phyloP scores from a whole-genome alignment of 2,113 vertebrate species.

The Xiphophorus hellerii region DNA sequence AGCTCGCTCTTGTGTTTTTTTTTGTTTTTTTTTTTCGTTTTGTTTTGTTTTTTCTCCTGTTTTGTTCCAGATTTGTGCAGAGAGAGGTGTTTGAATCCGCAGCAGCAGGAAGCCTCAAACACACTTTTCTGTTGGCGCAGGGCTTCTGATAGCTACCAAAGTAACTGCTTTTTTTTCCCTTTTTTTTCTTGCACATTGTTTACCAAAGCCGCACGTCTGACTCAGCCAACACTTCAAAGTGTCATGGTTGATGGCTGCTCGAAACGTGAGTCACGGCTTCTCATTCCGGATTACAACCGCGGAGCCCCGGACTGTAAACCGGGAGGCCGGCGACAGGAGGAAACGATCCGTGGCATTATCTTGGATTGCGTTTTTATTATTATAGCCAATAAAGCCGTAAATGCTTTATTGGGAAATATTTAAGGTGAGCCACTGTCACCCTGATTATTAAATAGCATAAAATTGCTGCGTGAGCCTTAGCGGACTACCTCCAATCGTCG shows the following conservation, averaged over 20 bases:
- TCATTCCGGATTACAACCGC: constrained; percentile 52
- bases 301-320: constrained; percentile 31
- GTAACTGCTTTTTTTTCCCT: constrained; percentile 23
- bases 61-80: constrained; percentile 25
- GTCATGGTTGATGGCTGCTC: constrained; percentile 39
- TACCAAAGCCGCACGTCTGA: constrained; percentile 48
- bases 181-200: constrained; percentile 43
- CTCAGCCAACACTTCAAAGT: constrained; percentile 34
- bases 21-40: not conserved
- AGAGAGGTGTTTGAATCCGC: constrained; percentile 47
- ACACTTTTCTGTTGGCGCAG: constrained; percentile 2
- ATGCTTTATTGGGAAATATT: not conserved
- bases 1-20: not conserved
- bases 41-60: constrained; percentile 8
- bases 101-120: constrained; percentile 49
- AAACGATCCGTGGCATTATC: constrained; percentile 23
- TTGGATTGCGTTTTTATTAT: constrained; percentile 11
- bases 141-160: constrained; percentile 18
- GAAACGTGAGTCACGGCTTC: constrained; percentile 41
- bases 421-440: not conserved
- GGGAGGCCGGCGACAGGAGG: constrained; percentile 8
- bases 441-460: not conserved
- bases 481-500: constrained; percentile 4
- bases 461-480: constrained; percentile 36
- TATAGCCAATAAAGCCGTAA: not conserved